Base-by-base conservation (phyloP, 2,113 vertebrate genomes). In the Eclectus roratus region DNA sequence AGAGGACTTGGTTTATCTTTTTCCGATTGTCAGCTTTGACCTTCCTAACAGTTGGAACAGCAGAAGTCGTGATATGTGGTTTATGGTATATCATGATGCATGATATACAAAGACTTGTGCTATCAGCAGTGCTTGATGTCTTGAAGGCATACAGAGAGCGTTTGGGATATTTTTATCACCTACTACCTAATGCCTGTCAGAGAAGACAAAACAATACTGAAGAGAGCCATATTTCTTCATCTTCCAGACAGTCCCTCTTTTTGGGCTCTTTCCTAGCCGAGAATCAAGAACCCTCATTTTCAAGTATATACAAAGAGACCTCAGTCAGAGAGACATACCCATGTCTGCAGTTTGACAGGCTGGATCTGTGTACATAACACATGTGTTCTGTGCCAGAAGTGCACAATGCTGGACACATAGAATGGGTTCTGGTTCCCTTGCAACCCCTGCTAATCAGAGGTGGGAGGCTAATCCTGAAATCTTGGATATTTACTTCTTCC, bases 51-150 rank as follows among this genome's bases (percentile, higher is more conserved):
- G 50, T 5, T 49, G 46, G 39, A 64, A 68, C 71, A 86, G n/a
- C 27, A 65, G 44, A 83, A 92, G 29, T 12, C 3, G 1, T 31
- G 37, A 35, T 46, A 23, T 0, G 1, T 60, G 7, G 6, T 33
- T 83, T n/a, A 17, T 3, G 2, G 23, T 85, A 27, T 29, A 20
- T 27, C 53, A 12, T 0, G 0, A 41, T 17, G 7, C 25, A 19
- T 29, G 55, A 33, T 17, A 33, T 15, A 19, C 4, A 27, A 70
- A 63, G 29, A n/a, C 8, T 55, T 73, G 20, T 60, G 35, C 35
- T 85, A 10, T 35, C 43, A 52, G 55, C n/a, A 66, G 23, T 5
- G 17, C 21, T 46, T 46, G 44, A 39, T 69, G 35, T 24, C 60
- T 72, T 33, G n/a, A 71, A 85, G 28, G n/a, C n/a, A 58, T 33